Evolutionary conservation across 2,797 vertebrate species (phyloP).

Genomic region (Pseudochromis fuscus): DNA sequence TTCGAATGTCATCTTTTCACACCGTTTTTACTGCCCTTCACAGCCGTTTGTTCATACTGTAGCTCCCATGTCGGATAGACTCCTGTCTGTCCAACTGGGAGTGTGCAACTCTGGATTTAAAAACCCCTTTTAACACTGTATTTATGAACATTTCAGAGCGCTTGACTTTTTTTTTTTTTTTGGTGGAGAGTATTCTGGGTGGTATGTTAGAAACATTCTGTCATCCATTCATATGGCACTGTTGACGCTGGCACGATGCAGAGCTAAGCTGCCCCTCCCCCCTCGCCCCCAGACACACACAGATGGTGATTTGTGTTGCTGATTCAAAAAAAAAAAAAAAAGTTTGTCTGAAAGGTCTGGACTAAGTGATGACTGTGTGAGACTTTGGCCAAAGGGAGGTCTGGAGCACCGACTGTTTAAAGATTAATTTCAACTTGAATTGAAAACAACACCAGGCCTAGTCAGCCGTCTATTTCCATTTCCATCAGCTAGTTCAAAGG

Average conservation of each 20-base stretch:
- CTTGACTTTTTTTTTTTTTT: conserved; percentile 24
- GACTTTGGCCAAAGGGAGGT: conserved; percentile 69
- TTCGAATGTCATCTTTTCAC: conserved; percentile 80
- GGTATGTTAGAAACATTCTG: conserved; percentile 62
- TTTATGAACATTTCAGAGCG: conserved; percentile 77
- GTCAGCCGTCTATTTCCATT: conserved; percentile 47
- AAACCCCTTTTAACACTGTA: conserved; percentile 71
- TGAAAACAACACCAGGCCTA: conserved; percentile 43
- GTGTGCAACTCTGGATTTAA: conserved; percentile 62
- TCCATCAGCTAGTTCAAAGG: conserved; percentile 33
- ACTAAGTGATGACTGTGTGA: conserved; percentile 63
- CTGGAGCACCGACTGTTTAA: conserved; percentile 62
- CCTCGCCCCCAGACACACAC: conserved; percentile 29
- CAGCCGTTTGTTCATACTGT: conserved; percentile 65
- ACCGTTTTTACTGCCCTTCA: conserved; percentile 56
- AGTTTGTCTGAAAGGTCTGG: conserved; percentile 62
- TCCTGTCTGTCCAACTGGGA: conserved; percentile 41
- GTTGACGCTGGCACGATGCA: conserved; percentile 60
- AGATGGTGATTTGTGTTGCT: conserved; percentile 55
- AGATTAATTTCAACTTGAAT: conserved; percentile 57
- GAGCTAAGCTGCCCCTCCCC: conserved; percentile 42
- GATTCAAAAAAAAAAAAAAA: conserved; percentile 26
- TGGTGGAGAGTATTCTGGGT: conserved; percentile 53
- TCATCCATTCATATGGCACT: conserved; percentile 73
- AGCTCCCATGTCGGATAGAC: conserved; percentile 53